phyloP scores from a whole-genome alignment of 2,888 invertebrate genomes.

The Acanthococcus lagerstroemiae region DNA sequence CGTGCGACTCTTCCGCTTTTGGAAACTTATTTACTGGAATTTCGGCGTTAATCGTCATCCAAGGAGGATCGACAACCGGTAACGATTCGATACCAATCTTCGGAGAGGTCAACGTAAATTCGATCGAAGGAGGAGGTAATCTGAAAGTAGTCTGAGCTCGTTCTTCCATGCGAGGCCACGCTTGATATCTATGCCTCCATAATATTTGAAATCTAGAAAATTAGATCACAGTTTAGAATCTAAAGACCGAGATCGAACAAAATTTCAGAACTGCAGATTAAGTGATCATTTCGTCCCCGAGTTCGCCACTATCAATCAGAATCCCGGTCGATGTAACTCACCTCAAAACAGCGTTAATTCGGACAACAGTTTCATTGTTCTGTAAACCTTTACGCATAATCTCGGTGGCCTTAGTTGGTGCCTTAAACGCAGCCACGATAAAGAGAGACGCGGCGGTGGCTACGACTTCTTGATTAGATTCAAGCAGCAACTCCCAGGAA shows the following conservation, averaged over 20 bases:
- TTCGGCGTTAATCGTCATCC: constrained; percentile 89
- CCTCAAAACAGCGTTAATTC: constrained; percentile 73
- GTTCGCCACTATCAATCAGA: no score
- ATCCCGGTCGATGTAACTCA: constrained; percentile 41
- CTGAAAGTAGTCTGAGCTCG: constrained; percentile 91
- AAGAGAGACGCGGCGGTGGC: constrained; percentile 81
- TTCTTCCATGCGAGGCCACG: constrained; percentile 99
- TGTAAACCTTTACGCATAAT: constrained; percentile 82
- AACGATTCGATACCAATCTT: constrained; percentile 93
- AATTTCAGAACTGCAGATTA: no score
- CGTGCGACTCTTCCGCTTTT: constrained; percentile 92
- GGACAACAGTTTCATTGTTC: constrained; percentile 66
- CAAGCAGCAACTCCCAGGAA: constrained; percentile 89
- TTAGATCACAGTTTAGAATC: neutral
- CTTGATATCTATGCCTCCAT: constrained; percentile 95
- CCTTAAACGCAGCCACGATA: constrained; percentile 84
- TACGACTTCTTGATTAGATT: constrained; percentile 78
- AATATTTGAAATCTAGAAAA: constrained; percentile 70
- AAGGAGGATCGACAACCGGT: constrained; percentile 95
- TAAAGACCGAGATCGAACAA: no score
- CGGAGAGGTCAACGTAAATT: constrained; percentile 96
- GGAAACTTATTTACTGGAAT: constrained; percentile 95
- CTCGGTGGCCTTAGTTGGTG: constrained; percentile 77
- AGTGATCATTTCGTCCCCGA: no score
- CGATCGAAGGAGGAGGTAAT: constrained; percentile 97